Conservation (phyloP, 2,113 vertebrate species). For the Xenotilapia flavipinnis region DNA sequence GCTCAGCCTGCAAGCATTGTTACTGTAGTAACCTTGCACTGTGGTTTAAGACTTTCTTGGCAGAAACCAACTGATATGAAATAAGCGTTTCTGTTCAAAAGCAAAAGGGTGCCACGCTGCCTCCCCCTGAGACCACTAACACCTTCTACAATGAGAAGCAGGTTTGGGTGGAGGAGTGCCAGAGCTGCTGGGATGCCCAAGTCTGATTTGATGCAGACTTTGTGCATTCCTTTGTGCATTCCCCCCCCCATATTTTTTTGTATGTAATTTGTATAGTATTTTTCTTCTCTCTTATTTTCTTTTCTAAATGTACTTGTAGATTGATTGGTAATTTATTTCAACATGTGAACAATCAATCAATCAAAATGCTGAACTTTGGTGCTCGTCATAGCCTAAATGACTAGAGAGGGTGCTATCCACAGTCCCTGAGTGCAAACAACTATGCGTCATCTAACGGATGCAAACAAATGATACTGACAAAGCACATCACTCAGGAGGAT, state of each 20-base stretch:
- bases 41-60: constrained; percentile 15
- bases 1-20: neutral
- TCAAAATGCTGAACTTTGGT: neutral
- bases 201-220: neutral
- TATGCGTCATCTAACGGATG: neutral
- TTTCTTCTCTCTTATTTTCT: too few relatives aligned
- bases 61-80: neutral
- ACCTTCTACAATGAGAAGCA: neutral
- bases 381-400: neutral
- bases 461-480: constrained; percentile 9
- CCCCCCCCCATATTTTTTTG: too few relatives aligned
- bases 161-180: neutral
- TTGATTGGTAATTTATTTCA: too few relatives aligned
- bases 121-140: neutral
- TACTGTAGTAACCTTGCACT: neutral
- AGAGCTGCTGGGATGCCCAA: neutral
- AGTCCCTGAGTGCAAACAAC: constrained; percentile 1
- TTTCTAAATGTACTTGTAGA: too few relatives aligned
- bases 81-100: neutral
- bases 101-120: neutral
- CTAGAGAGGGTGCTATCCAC: neutral
- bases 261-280: too few relatives aligned
- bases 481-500: neutral
- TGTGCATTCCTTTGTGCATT: neutral
- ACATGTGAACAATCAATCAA: too few relatives aligned